Evolutionary conservation across 1,140 invertebrate genomes (phyloP), one percentile per base, ranked within the genome.

Genomic region (Drosophila insularis): DNA sequence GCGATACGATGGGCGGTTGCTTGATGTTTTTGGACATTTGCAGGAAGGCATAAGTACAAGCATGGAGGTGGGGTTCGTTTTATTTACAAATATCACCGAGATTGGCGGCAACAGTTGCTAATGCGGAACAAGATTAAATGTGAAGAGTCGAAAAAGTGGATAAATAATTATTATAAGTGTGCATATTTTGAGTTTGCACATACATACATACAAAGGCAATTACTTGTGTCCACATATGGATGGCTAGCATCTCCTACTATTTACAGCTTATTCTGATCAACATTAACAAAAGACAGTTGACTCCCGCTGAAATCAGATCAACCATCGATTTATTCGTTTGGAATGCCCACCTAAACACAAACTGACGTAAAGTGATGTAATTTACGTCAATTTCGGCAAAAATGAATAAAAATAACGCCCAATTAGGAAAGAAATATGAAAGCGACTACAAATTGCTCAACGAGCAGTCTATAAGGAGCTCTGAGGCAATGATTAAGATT

Each of bases 381-480:
- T 89, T 84, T 89, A 84, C 84, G 74, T 89, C 84, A 72, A 80
- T 74, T 87, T 87, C 61, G 39, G 37, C 19, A 60, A 75, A 77
- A 73, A 80, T 68, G 56, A 82, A 77, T 66, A 43, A 71, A 77
- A 80, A 78, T 80, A 73, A 72, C 40, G 76, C 67, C 78, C 84
- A 87, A 89, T 87, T 89, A 80, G 72, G 72, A 80, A 74, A 89
- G 80, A 82, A 82, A 86, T 82, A 86, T 86, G 76, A 56, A 82
- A 80, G 65, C 56, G 68, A 69, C 71, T 70, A 37, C 54, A 72
- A 64, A 79, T 80, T 71, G 78, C 10, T 37, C 35, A 11, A 56
- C 11, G 70, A 17, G 4, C 32, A 35, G 10, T 8, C 8, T 53
- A 6, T 11, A 40, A 46, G 32, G 17, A 50, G 17, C 43, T 11